Evolutionary conservation across 2,797 vertebrate genomes (phyloP).

Genomic region (Adelosebastes latens): DNA sequence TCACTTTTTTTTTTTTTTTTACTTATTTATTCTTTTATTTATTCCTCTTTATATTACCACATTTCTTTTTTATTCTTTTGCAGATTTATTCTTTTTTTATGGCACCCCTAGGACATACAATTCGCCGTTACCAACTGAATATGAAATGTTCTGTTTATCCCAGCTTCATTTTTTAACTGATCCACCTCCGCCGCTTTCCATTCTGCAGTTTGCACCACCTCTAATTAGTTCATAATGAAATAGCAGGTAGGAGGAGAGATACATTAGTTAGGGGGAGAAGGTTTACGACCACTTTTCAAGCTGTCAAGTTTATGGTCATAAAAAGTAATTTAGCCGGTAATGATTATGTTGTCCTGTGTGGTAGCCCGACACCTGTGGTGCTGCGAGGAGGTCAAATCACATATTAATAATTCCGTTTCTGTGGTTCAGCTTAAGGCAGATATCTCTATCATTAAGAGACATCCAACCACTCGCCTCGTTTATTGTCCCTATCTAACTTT

Average conservation of each 20-base stretch:
- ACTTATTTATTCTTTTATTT: no score
- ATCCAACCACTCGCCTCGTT: neutral
- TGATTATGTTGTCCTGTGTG: neutral
- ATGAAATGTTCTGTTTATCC: conserved; percentile 16
- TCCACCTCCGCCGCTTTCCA: neutral
- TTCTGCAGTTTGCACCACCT: neutral
- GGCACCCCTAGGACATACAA: neutral
- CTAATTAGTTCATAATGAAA: conserved; percentile 36
- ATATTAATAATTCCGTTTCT: neutral
- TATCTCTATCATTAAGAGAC: neutral
- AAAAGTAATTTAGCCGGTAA: neutral
- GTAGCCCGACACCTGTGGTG: neutral
- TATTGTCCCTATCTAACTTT: conserved; percentile 22
- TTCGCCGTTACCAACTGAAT: neutral
- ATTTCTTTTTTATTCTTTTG: no score
- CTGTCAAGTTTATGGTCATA: neutral
- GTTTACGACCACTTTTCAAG: neutral
- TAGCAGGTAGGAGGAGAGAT: neutral
- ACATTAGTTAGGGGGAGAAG: neutral
- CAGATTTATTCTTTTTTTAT: no score
- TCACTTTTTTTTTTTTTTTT: no score
- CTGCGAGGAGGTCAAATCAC: conserved; percentile 12
- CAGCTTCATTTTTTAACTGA: neutral
- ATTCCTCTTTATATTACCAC: no score
- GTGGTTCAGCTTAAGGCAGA: conserved; percentile 1